Evolutionary conservation across 1,140 invertebrate species (phyloP).

Genomic region (Augochlora pura): DNA sequence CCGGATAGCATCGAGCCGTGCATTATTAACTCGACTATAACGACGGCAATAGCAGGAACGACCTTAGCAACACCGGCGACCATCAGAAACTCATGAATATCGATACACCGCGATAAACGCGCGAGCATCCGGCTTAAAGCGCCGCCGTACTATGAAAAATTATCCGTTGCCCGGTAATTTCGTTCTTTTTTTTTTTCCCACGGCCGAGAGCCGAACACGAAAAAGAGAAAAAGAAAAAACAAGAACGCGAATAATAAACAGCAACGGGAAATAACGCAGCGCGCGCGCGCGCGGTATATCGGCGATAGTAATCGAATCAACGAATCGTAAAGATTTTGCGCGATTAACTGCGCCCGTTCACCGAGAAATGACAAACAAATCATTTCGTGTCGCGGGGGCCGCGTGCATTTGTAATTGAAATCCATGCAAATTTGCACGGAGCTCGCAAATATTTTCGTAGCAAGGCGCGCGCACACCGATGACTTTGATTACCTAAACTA

Average conservation of each 20-base stretch:
- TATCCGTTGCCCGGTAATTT: background rate
- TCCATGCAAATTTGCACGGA: too few species aligned
- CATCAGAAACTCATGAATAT: conserved; percentile 52
- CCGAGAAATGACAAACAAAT: background rate
- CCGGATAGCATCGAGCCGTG: conserved; percentile 57
- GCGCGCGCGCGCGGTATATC: background rate
- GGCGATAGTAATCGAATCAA: background rate
- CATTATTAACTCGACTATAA: conserved; percentile 65
- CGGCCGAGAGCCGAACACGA: too few species aligned
- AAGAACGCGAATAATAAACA: too few species aligned
- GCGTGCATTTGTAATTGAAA: too few species aligned
- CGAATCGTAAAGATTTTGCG: background rate
- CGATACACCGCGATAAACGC: conserved; percentile 33
- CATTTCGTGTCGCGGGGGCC: too few species aligned
- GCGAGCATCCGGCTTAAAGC: conserved; percentile 16
- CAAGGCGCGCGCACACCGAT: too few species aligned
- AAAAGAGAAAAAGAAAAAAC: too few species aligned
- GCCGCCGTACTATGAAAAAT: background rate
- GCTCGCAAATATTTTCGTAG: too few species aligned
- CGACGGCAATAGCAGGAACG: conserved; percentile 38
- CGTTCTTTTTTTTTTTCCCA: background rate
- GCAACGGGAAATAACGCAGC: too few species aligned
- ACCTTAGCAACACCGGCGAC: conserved; percentile 33
- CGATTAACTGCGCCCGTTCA: background rate
- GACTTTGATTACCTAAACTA: too few species aligned